Evolutionary conservation across 2,797 vertebrate genomes (phyloP).

Genomic region (Lophius americanus): DNA sequence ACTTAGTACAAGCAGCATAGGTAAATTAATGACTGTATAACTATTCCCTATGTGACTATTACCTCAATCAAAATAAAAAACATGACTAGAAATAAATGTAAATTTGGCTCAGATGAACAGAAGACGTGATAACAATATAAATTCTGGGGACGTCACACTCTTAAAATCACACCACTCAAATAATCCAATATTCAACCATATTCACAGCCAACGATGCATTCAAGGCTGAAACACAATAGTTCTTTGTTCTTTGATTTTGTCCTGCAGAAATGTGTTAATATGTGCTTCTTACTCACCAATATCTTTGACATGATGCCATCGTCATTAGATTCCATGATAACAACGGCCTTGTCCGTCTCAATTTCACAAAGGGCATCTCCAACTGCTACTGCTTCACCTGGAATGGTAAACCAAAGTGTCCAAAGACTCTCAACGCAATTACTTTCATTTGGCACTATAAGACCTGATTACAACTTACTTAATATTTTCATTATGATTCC

Average conservation of each 20-base stretch:
- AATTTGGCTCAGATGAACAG: background rate
- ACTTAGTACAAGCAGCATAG: slow-evolving; percentile 44
- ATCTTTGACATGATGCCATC: slow-evolving; percentile 97
- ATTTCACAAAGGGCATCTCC: slow-evolving; percentile 97
- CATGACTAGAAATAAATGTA: background rate
- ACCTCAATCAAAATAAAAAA: slow-evolving; percentile 3
- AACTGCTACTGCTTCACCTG: slow-evolving; percentile 89
- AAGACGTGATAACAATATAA: background rate
- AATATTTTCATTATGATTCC: no score
- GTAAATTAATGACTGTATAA: background rate
- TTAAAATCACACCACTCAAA: slow-evolving; percentile 6
- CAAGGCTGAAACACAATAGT: background rate
- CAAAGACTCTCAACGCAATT: background rate
- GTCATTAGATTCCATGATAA: slow-evolving; percentile 95
- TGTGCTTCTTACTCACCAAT: slow-evolving; percentile 83
- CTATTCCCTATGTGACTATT: background rate
- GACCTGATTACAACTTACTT: background rate
- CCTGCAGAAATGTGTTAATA: background rate
- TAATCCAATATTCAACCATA: background rate
- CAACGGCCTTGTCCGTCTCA: slow-evolving; percentile 96
- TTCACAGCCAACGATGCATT: background rate
- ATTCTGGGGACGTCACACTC: background rate
- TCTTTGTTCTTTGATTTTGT: slow-evolving; percentile 13
- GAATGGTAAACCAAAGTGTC: slow-evolving; percentile 39
- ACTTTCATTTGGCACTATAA: background rate